These are phyloP conservation scores for Ardeotis arabs DNA, from an alignment of 2,113 vertebrate genomes.

Conservation along the genomic window DNA sequence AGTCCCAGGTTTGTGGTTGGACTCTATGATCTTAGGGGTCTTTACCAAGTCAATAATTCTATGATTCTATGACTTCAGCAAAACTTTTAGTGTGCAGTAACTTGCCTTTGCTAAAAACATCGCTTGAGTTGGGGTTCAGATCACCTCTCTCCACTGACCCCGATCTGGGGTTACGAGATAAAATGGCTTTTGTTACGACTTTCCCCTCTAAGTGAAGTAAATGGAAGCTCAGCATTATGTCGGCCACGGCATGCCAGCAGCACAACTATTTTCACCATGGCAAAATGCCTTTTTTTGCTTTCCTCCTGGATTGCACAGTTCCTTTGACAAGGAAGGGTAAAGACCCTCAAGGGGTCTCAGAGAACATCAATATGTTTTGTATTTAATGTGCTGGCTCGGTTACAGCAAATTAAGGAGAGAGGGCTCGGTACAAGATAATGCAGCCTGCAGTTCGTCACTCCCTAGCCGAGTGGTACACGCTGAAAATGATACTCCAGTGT, in stretches of 20 bases:
- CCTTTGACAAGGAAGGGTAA: slow-evolving; percentile 79
- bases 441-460: slow-evolving; percentile 73
- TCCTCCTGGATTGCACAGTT: slow-evolving; percentile 69
- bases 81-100: background rate
- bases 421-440: slow-evolving; percentile 75
- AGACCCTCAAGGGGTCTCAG: slow-evolving; percentile 79
- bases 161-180: background rate
- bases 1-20: accelerated
- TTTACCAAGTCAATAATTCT: background rate
- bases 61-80: background rate
- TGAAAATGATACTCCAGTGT: slow-evolving; percentile 81
- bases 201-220: slow-evolving; percentile 45
- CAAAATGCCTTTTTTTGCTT: slow-evolving; percentile 65
- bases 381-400: slow-evolving; percentile 83
- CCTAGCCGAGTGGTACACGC: slow-evolving; percentile 70
- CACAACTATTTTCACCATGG: background rate
- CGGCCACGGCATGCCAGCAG: slow-evolving; percentile 30
- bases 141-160: background rate
- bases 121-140: background rate
- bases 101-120: background rate
- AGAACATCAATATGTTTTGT: slow-evolving; percentile 84
- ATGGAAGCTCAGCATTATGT: background rate
- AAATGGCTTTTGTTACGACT: slow-evolving; percentile 16
- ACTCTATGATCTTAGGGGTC: background rate
- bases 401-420: slow-evolving; percentile 83